These are phyloP conservation scores for Pyralis farinalis DNA, from an alignment of 2,888 invertebrate species.

Conservation along the genomic window DNA sequence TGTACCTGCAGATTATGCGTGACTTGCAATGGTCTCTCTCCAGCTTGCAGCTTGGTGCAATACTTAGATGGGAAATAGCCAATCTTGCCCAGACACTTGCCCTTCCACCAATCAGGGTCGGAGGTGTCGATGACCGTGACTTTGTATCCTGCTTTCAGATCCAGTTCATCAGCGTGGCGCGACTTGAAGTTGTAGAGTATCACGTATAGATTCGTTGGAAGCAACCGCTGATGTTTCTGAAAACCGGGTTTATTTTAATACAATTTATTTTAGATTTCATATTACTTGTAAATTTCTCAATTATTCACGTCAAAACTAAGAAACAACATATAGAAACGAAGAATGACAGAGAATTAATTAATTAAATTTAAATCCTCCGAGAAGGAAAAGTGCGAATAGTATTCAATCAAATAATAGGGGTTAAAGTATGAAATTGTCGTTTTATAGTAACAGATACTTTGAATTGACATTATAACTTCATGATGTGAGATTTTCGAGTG, in stretches of 20 bases:
- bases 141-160: slow-evolving; percentile 94
- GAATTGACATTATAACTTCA: too few relatives aligned
- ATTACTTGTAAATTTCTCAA: too few relatives aligned
- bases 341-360: too few relatives aligned
- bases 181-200: slow-evolving; percentile 97
- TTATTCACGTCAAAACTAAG: too few relatives aligned
- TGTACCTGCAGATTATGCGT: slow-evolving; percentile 75
- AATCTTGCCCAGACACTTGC: slow-evolving; percentile 93
- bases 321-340: too few relatives aligned
- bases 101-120: slow-evolving; percentile 99
- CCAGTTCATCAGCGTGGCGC: slow-evolving; percentile 95
- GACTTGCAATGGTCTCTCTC: slow-evolving; percentile 95
- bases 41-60: slow-evolving; percentile 93
- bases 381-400: too few relatives aligned
- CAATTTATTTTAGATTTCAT: too few relatives aligned
- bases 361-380: too few relatives aligned
- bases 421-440: too few relatives aligned
- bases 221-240: slow-evolving; percentile 91
- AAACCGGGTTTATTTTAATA: slow-evolving; percentile 17
- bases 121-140: slow-evolving; percentile 96
- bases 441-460: too few relatives aligned
- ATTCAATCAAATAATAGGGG: too few relatives aligned
- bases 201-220: slow-evolving; percentile 96
- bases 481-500: too few relatives aligned
- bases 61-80: slow-evolving; percentile 98